Evolutionary conservation across 2,888 invertebrate genomes (phyloP), one percentile per base, ranked within the genome.

Genomic region (Dicranocentrus wangi): DNA sequence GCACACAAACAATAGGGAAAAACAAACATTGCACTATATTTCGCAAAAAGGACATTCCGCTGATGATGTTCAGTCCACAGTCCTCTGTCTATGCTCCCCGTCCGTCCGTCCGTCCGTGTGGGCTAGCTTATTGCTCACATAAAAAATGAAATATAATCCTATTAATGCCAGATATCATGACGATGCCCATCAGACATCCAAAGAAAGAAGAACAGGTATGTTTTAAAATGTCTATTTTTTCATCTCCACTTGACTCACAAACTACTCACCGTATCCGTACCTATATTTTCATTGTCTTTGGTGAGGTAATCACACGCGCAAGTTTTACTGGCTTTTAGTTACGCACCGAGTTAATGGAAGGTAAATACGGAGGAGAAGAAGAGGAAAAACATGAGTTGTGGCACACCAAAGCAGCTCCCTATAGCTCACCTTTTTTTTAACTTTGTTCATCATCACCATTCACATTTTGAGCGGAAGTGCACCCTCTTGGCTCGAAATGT

Each of bases 341-440:
- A 80, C 80, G 72, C 80, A 73, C 68, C 63, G 51, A 79, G 58
- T 68, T 80, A 80, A 80, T 80, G 73, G 72, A 73, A 80, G 73
- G 73, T 79, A 70, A 80, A 80, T 55, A 78, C 15, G 47, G 39
- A 65, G 70, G 55, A 43, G 68, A 69, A n/a, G 32, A 68, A n/a
- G 17, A 28, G 53, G n/a, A 32, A n/a, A 28, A 61, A 61, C 13
- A 60, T 27, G 10, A 58, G 58, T 58, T 23, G 27, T 21, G n/a
- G n/a, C 13, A 53, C 17, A 21, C 17, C 21, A 53, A 53, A 53
- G 1, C 23, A n/a, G n/a, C n/a, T n/a, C n/a, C n/a, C n/a, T n/a
- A n/a, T n/a, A n/a, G n/a, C n/a, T 3, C n/a, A 51, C 2, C n/a
- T 51, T 51, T 17, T 51, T 51, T 51, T 15, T n/a, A 60, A 27